Base-by-base conservation (phyloP, 2,797 vertebrate species). In the Triplophysa bombifrons region DNA sequence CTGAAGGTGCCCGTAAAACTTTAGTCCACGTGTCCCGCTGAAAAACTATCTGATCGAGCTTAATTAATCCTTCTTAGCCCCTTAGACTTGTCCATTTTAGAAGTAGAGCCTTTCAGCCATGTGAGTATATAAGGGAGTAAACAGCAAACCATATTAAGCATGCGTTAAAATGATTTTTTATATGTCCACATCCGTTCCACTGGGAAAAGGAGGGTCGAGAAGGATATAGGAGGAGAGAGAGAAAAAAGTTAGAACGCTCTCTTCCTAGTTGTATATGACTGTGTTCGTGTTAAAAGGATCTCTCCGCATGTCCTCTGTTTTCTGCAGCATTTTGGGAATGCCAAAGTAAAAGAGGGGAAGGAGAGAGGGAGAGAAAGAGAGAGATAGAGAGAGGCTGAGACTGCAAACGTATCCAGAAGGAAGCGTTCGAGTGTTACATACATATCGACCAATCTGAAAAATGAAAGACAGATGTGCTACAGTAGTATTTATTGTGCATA, bases 131-230 rank as follows among this genome's bases (percentile, higher is more conserved):
- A 22, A 60, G 61, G 41, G 63, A 73, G 69, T 34, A n/a, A 78
- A 80, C 77, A 65, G 38, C 60, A 70, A 66, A 71, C 69, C 77
- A 80, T 70, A 80, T 73, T 61, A 56, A 56, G 77, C 61, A 48
- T 65, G 58, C 56, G 34, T 55, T 56, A 17, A 50, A 72, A 19
- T 13, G 0, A 38, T 38, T 38, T 27, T 56, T 65, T 64, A 55
- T 51, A 34, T 25, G 6, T 70, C n/a, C 67, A 61, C 56, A 53
- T 78, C 41, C 9, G 76, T 66, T 61, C 69, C 61, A 65, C 69
- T 80, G 63, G 70, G 56, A 74, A 77, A 61, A 46, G 25, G 63
- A 65, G 71, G 75, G 66, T 63, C 67, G 55, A 69, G 66, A 74
- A 61, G 55, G 74, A 72, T 64, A n/a, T 51, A 5, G 71, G 34